Evolutionary conservation across 2,888 invertebrate species (phyloP).

Genomic region (Microctonus aethiopoides): DNA sequence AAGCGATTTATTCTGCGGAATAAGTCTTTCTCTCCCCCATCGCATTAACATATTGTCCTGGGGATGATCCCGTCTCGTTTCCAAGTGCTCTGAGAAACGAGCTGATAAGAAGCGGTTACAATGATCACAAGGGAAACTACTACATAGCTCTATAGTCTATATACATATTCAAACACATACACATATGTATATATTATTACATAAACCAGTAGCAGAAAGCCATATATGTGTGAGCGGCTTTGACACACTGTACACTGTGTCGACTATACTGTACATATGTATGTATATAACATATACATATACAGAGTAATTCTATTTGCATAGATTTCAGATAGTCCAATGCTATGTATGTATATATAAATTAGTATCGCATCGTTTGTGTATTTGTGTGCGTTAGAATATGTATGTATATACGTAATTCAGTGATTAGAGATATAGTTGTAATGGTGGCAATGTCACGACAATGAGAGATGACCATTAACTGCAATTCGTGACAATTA

Average conservation of each 20-base stretch:
- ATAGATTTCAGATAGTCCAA: constrained; percentile 57
- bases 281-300: constrained; percentile 15
- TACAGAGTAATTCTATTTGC: constrained; percentile 58
- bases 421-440: constrained; percentile 10
- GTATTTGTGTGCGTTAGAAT: background rate
- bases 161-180: too few relatives aligned
- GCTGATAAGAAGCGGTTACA: constrained; percentile 56
- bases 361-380: constrained; percentile 50
- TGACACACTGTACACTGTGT: background rate
- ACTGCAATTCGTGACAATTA: background rate
- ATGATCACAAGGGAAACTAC: constrained; percentile 17
- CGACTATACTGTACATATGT: too few relatives aligned
- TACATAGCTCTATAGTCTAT: background rate
- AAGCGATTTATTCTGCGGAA: constrained; percentile 56
- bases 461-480: background rate
- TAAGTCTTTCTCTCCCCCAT: constrained; percentile 48
- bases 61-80: constrained; percentile 59
- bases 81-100: constrained; percentile 59
- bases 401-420: background rate
- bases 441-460: constrained; percentile 11
- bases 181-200: too few relatives aligned
- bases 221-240: background rate
- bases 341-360: constrained; percentile 49
- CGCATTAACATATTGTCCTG: constrained; percentile 58
- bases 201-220: too few relatives aligned